Evolutionary conservation across 1,140 invertebrate genomes (phyloP).

Genomic region (Anastrepha obliqua): DNA sequence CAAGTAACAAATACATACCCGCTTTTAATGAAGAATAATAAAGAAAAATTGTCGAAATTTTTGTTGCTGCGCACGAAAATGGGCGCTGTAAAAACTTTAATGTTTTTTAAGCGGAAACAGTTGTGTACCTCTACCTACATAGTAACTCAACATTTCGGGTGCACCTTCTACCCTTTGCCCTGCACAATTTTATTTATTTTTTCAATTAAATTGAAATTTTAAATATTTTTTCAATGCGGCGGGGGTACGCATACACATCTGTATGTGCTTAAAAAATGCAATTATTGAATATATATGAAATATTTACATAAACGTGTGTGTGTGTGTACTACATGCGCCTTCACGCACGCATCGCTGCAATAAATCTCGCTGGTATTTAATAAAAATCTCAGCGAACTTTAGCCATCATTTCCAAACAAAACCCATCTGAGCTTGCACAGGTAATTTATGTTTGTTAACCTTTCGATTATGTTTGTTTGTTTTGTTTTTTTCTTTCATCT

Average conservation of each 20-base stretch:
- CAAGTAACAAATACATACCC: not conserved
- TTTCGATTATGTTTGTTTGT: not conserved
- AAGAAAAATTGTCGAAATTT: not conserved
- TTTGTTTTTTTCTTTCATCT: slow-evolving; percentile 4
- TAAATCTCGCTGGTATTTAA: not conserved
- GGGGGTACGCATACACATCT: not conserved
- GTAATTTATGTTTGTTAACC: slow-evolving; percentile 38
- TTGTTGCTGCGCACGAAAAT: not conserved
- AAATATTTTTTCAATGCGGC: not conserved
- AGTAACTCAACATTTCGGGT: not conserved
- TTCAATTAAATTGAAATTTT: not conserved
- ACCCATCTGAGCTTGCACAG: not conserved
- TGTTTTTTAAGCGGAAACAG: not conserved
- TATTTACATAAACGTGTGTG: not conserved
- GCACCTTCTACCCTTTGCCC: not conserved
- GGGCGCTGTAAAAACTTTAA: not conserved
- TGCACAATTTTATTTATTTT: not conserved
- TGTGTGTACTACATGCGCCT: too few relatives aligned
- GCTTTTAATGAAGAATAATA: not conserved
- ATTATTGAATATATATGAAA: not conserved
- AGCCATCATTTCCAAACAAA: slow-evolving; percentile 39
- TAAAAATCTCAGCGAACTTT: slow-evolving; percentile 14
- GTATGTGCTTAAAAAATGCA: not conserved
- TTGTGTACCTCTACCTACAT: not conserved
- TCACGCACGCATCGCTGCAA: not conserved